Evolutionary conservation across 1,140 invertebrate species (phyloP).

Genomic region (Eciton burchellii): DNA sequence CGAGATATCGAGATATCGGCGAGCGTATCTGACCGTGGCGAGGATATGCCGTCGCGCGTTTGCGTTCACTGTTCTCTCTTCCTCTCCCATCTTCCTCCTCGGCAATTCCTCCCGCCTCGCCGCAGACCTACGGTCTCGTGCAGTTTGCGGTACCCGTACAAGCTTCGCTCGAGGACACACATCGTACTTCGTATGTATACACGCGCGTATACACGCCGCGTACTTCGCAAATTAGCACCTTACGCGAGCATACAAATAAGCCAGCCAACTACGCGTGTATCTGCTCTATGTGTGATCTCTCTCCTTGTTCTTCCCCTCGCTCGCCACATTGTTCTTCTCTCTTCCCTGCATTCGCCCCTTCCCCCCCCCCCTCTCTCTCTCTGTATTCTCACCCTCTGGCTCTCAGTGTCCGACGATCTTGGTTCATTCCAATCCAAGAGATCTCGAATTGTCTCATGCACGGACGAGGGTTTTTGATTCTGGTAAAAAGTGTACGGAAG

Average conservation of each 20-base stretch:
- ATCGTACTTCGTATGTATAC: slow-evolving; percentile 53
- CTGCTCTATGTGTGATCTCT: slow-evolving; percentile 2
- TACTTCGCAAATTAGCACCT: slow-evolving; percentile 76
- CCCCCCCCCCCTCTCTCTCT: slow-evolving; percentile 23
- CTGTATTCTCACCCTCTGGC: slow-evolving; percentile 50
- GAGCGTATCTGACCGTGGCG: slow-evolving; percentile 25
- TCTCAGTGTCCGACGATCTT: neutral
- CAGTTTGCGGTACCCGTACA: slow-evolving; percentile 53
- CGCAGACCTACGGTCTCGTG: slow-evolving; percentile 26
- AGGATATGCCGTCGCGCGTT: slow-evolving; percentile 28
- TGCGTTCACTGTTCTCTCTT: slow-evolving; percentile 6
- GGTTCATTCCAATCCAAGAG: neutral
- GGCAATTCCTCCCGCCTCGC: neutral
- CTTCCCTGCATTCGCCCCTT: neutral
- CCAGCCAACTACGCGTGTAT: slow-evolving; percentile 48
- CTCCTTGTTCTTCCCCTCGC: neutral
- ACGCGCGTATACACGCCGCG: slow-evolving; percentile 46
- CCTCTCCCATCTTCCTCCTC: neutral
- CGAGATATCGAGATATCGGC: slow-evolving; percentile 32
- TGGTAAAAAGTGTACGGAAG: slow-evolving; percentile 3
- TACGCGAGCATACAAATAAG: slow-evolving; percentile 73
- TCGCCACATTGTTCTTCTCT: too few relatives aligned
- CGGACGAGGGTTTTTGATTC: neutral
- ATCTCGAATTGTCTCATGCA: slow-evolving; percentile 12
- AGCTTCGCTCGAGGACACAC: slow-evolving; percentile 55